Percentiles rank a stretch among this genome's conserved stretches.
phyloP scores from a whole-genome alignment of 1,140 invertebrate species.

The Megalopta genalis region DNA sequence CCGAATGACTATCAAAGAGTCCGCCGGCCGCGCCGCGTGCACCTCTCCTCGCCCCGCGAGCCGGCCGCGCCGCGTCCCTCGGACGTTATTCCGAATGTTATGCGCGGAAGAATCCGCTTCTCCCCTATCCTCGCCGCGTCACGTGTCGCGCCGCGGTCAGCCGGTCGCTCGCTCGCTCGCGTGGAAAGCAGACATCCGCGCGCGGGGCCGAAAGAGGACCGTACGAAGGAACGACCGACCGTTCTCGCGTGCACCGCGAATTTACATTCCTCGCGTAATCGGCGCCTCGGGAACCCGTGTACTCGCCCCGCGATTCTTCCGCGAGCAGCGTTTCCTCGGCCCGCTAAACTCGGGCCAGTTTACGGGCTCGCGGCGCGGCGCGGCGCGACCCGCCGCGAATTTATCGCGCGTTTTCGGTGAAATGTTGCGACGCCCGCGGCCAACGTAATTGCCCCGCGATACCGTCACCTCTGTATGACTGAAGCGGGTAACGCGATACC shows the following conservation, averaged over 20 bases:
- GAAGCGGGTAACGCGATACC: not conserved
- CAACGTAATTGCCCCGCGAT: slow-evolving; percentile 21
- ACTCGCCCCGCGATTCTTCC: not conserved
- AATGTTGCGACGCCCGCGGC: not conserved
- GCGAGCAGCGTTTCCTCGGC: not conserved
- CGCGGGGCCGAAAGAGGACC: not conserved
- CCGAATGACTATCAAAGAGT: slow-evolving; percentile 52
- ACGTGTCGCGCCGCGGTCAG: too few relatives aligned
- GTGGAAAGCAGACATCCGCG: slow-evolving; percentile 2
- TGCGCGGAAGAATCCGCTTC: slow-evolving; percentile 34
- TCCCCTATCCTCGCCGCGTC: not conserved
- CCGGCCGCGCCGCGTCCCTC: too few relatives aligned
- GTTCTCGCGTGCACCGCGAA: slow-evolving; percentile 8
- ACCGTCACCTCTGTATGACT: not conserved
- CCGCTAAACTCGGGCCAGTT: not conserved
- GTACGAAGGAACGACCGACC: too few relatives aligned
- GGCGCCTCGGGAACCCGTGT: not conserved
- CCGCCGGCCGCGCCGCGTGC: slow-evolving; percentile 37
- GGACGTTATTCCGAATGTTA: slow-evolving; percentile 2
- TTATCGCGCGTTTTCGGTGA: slow-evolving; percentile 1
- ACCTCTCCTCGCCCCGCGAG: too few relatives aligned
- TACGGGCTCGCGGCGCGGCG: not conserved
- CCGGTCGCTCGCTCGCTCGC: not conserved
- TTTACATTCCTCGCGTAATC: slow-evolving; percentile 31
- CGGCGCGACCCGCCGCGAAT: not conserved